Evolutionary conservation across 2,113 vertebrate species (phyloP).

Genomic region (Litocranius walleri): DNA sequence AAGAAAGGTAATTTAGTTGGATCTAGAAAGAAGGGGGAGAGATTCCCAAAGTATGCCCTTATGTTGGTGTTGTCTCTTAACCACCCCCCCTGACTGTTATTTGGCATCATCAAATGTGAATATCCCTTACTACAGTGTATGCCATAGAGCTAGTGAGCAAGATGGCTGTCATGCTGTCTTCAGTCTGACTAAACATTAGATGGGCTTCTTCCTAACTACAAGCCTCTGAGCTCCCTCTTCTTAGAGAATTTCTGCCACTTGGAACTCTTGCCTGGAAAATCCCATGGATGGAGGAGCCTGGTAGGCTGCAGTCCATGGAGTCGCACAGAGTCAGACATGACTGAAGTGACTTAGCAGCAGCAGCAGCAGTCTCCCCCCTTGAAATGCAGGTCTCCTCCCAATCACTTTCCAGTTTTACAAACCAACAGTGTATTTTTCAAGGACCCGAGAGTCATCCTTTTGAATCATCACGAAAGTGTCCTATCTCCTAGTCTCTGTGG

Average conservation of each 20-base stretch:
- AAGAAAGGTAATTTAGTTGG: background rate
- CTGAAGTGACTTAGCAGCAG: too few species aligned
- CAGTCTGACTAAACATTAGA: background rate
- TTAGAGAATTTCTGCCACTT: background rate
- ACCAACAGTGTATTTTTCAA: background rate
- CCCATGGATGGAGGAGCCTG: too few species aligned
- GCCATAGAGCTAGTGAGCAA: background rate
- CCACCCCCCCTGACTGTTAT: background rate
- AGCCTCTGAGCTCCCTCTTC: background rate
- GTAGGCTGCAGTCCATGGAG: too few species aligned
- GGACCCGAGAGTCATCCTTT: background rate
- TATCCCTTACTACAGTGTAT: background rate
- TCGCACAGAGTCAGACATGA: too few species aligned
- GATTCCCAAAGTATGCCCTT: background rate
- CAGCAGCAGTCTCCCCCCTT: background rate
- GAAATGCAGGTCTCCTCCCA: background rate
- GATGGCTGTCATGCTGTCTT: background rate
- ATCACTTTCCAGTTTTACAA: background rate
- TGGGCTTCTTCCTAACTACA: background rate
- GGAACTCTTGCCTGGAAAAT: too few species aligned
- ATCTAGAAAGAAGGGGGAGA: background rate
- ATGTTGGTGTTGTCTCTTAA: background rate
- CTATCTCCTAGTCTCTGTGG: background rate
- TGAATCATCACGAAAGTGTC: background rate
- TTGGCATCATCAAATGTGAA: background rate